Evolutionary conservation across 2,888 invertebrate genomes (phyloP).

Genomic region (Tiliacea citrago): DNA sequence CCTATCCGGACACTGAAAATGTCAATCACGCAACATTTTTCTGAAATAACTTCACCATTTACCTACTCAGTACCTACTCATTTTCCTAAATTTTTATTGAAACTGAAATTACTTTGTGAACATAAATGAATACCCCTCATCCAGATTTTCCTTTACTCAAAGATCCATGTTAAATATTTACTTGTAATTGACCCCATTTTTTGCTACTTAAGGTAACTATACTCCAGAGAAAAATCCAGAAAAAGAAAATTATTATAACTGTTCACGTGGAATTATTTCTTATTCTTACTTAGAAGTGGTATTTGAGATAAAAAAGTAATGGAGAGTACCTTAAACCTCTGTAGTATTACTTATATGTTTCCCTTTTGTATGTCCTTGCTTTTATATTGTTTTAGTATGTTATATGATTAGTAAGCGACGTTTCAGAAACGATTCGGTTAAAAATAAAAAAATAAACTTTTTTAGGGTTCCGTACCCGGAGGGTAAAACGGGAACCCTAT

Average conservation of each 20-base stretch:
- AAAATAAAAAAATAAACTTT: too few relatives aligned
- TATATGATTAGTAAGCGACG: too few relatives aligned
- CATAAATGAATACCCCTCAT: not conserved
- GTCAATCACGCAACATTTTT: not conserved
- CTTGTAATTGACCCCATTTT: constrained; percentile 7
- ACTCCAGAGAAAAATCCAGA: constrained; percentile 9
- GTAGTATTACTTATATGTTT: not conserved
- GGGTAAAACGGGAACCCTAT: too few relatives aligned
- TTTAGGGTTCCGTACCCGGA: too few relatives aligned
- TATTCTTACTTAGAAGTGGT: not conserved
- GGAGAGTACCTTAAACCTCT: constrained; percentile 3
- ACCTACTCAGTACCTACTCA: not conserved
- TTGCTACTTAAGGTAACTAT: not conserved
- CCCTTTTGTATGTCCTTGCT: not conserved
- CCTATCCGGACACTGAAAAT: not conserved
- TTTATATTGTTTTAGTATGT: constrained; percentile 1
- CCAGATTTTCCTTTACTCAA: not conserved
- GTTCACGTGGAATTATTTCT: not conserved
- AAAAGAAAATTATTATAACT: constrained; percentile 6
- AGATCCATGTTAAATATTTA: not conserved
- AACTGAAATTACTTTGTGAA: too few relatives aligned
- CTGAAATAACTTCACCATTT: not conserved
- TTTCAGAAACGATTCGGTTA: too few relatives aligned
- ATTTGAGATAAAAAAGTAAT: constrained; percentile 15
- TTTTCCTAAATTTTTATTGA: not conserved